phyloP scores from a whole-genome alignment of 2,888 invertebrate genomes.

The Mycalesis mineus region DNA sequence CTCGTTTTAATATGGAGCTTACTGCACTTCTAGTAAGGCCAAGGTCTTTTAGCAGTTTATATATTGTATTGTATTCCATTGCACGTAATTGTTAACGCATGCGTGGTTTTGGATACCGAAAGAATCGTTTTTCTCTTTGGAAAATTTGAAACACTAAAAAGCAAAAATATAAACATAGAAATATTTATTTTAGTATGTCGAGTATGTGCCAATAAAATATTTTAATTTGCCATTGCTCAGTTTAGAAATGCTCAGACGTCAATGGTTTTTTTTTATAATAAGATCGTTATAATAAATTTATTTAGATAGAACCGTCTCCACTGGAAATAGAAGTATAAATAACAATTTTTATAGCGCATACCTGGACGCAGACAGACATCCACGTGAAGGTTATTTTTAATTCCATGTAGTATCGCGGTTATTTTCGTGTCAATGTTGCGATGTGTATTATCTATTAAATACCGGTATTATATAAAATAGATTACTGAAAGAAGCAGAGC shows the following conservation, averaged over 20 bases:
- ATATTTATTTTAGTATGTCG: too few species aligned
- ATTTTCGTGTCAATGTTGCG: not conserved
- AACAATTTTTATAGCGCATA: slow-evolving; percentile 2
- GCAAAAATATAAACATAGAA: too few species aligned
- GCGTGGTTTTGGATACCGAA: too few species aligned
- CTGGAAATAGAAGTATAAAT: not conserved
- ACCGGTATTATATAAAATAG: not conserved
- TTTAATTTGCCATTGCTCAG: not conserved
- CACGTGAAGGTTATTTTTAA: slow-evolving; percentile 2
- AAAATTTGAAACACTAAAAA: too few species aligned
- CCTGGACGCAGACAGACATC: not conserved
- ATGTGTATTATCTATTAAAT: not conserved
- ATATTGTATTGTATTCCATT: too few species aligned
- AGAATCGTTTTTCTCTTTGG: too few species aligned
- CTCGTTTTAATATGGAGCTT: too few species aligned
- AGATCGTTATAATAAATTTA: not conserved
- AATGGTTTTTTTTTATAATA: not conserved
- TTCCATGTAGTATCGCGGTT: not conserved
- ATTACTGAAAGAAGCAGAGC: not conserved
- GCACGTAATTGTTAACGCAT: too few species aligned
- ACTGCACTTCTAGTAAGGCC: too few species aligned
- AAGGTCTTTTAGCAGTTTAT: too few species aligned
- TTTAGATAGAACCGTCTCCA: not conserved
- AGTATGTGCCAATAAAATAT: not conserved
- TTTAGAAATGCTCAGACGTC: not conserved